These are phyloP conservation scores for Drepana falcataria DNA, from an alignment of 2,888 invertebrate species.

Conservation along the genomic window DNA sequence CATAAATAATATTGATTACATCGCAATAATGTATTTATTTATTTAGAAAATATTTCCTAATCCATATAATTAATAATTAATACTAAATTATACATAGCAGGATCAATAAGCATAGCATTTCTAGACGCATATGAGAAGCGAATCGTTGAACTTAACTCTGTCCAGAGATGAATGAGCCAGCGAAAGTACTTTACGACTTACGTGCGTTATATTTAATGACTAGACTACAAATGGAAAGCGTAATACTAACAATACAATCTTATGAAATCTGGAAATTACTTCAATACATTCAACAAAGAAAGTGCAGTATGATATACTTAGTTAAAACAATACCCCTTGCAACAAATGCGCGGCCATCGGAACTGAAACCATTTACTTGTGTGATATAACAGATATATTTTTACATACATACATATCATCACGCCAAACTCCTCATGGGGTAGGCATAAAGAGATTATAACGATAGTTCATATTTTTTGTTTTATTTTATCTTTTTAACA, in stretches of 20 bases:
- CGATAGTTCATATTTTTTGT: too few species aligned
- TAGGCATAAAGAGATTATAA: too few species aligned
- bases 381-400: conserved; percentile 29
- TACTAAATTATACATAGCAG: too few species aligned
- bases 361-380: conserved; percentile 32
- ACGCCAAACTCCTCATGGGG: too few species aligned
- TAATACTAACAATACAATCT: conserved; percentile 24
- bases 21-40: background rate
- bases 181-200: conserved; percentile 17
- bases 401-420: too few species aligned
- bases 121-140: background rate
- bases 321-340: conserved; percentile 50
- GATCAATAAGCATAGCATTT: too few species aligned
- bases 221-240: conserved; percentile 6
- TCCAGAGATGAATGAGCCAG: background rate
- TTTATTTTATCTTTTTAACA: too few species aligned
- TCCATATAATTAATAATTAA: too few species aligned
- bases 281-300: conserved; percentile 25
- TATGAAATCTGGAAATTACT: conserved; percentile 25
- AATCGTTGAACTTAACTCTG: background rate
- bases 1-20: background rate
- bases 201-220: conserved; percentile 19
- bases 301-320: conserved; percentile 29
- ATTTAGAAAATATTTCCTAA: too few species aligned
- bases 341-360: conserved; percentile 31